phyloP scores from a whole-genome alignment of 30 jellyfish, hydroid and myxozoan species.

The Cassiopea andromeda region DNA sequence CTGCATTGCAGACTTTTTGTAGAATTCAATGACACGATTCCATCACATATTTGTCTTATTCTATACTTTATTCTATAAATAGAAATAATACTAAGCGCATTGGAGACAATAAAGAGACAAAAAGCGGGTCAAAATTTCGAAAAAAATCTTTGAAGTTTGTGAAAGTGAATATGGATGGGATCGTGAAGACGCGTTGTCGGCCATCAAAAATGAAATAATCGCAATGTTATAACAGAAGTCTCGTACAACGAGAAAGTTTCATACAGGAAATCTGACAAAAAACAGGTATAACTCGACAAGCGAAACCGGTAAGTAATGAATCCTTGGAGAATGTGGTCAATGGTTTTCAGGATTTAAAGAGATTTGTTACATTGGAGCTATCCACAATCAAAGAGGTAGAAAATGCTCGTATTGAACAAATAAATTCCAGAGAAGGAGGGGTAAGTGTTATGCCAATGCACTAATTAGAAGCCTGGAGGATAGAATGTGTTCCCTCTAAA shows the following conservation, averaged over 20 bases:
- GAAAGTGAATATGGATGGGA: conserved; percentile 1
- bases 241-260: conserved; percentile 1
- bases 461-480: conserved; percentile 9
- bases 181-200: conserved; percentile 24
- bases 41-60: too few species aligned
- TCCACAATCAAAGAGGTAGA: background rate
- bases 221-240: conserved; percentile 9
- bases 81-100: background rate
- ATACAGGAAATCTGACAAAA: conserved; percentile 2
- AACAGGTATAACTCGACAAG: background rate
- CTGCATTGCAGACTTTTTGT: too few species aligned
- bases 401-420: background rate
- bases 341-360: background rate
- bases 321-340: conserved; percentile 8
- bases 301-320: background rate
- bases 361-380: conserved; percentile 1
- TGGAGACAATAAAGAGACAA: background rate
- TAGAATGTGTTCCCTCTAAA: background rate
- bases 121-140: background rate
- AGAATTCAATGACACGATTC: too few species aligned
- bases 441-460: background rate
- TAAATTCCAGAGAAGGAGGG: background rate
- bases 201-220: background rate
- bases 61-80: background rate
- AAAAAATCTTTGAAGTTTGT: background rate